Percentiles rank a stretch among this genome's conserved stretches.
phyloP scores from a whole-genome alignment of 2,888 invertebrate species.

The Homarus gammarus region DNA sequence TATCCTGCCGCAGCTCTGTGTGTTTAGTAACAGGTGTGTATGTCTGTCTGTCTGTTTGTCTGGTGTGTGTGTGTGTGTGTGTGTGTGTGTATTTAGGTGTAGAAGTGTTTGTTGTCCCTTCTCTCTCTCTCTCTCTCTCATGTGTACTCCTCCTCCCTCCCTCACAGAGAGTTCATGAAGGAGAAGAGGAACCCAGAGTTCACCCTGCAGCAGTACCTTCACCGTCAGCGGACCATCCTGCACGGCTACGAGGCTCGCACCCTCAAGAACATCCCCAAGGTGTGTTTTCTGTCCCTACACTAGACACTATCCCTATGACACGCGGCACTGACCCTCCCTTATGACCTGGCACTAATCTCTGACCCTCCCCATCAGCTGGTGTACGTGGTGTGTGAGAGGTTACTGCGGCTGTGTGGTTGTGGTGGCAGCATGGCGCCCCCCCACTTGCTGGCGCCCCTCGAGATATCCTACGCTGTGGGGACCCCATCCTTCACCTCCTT shows the following conservation, averaged over 20 bases:
- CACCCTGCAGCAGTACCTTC: constrained; percentile 86
- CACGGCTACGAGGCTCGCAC: constrained; percentile 89
- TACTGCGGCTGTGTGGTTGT: constrained; percentile 85
- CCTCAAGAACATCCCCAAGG: constrained; percentile 89
- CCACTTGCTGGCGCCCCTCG: constrained; percentile 71
- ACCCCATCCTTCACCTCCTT: constrained; percentile 75
- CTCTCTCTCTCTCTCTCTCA: neutral
- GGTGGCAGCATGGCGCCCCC: constrained; percentile 63
- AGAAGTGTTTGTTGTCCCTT: neutral
- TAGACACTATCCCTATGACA: neutral
- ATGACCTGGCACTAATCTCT: neutral
- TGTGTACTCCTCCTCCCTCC: no score
- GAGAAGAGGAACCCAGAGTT: constrained; percentile 83
- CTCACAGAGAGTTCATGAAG: constrained; percentile 79
- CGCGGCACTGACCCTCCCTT: neutral
- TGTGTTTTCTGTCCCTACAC: constrained; percentile 78
- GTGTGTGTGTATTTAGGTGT: no score
- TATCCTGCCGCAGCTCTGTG: constrained; percentile 86
- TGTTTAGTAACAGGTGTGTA: constrained; percentile 87
- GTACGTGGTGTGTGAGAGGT: constrained; percentile 88
- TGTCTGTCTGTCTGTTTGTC: no score
- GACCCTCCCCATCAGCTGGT: constrained; percentile 84
- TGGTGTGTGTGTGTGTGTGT: no score
- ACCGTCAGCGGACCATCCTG: constrained; percentile 85
- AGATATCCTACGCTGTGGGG: constrained; percentile 72